Conservation (phyloP, 2,797 vertebrate species). For the Lerista edwardsae region DNA sequence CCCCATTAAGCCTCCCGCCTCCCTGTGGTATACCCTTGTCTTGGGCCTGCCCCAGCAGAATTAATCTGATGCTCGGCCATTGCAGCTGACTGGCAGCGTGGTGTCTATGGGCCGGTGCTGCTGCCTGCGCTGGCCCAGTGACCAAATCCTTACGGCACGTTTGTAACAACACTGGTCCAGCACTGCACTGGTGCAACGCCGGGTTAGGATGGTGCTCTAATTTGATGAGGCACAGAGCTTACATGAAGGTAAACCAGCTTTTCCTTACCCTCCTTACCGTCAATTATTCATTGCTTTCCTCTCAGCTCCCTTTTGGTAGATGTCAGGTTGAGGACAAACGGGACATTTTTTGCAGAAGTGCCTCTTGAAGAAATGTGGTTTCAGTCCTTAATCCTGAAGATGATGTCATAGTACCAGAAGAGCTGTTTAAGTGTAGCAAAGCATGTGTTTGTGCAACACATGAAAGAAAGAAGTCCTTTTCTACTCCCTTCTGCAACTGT, state of each 20-base stretch:
- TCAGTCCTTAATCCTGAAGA: not conserved
- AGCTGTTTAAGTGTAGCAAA: not conserved
- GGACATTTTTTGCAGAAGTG: not conserved
- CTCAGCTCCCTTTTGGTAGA: not conserved
- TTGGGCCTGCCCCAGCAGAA: too few species aligned
- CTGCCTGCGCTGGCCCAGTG: too few species aligned
- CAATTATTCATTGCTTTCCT: too few species aligned
- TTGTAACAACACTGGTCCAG: too few species aligned
- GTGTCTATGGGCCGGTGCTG: too few species aligned
- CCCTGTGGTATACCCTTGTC: too few species aligned
- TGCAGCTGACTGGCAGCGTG: too few species aligned
- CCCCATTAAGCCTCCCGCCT: too few species aligned
- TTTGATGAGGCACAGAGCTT: not conserved
- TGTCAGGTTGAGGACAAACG: not conserved
- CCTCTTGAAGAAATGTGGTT: not conserved
- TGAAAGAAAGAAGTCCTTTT: not conserved
- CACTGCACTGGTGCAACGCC: too few species aligned
- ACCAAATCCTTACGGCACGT: too few species aligned
- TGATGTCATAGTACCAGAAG: not conserved
- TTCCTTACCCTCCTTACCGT: not conserved
- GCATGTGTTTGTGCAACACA: not conserved
- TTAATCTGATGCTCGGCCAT: too few species aligned
- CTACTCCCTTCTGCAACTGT: not conserved
- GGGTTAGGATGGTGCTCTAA: too few species aligned
- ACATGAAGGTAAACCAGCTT: not conserved